A percentile compares a stretch with the other conserved stretches of the same genome.
Evolutionary conservation across 2,113 vertebrate species (phyloP).

Genomic region (Acanthochromis polyacanthus): DNA sequence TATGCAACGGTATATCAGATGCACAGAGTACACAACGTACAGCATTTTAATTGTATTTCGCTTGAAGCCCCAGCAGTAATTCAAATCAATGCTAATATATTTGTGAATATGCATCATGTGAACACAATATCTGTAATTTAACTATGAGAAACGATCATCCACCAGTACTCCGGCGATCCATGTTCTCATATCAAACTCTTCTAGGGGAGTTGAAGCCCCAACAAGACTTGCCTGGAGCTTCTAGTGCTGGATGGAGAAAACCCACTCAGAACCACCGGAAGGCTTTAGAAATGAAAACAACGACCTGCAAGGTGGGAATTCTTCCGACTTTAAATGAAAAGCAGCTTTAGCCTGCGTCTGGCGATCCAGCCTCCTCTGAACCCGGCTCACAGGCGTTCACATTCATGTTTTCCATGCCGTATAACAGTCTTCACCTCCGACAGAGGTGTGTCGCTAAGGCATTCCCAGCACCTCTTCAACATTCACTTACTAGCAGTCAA

Average conservation of each 20-base stretch:
- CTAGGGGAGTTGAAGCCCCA: not conserved
- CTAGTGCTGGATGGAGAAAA: not conserved
- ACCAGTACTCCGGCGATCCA: not conserved
- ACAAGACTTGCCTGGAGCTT: no score
- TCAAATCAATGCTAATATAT: conserved; percentile 22
- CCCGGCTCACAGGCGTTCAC: conserved; percentile 62
- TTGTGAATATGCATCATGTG: not conserved
- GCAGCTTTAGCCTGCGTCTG: conserved; percentile 42
- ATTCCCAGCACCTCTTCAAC: conserved; percentile 49
- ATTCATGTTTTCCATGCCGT: conserved; percentile 65
- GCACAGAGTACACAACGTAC: not conserved
- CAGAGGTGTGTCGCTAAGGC: conserved; percentile 53
- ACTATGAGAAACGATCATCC: not conserved
- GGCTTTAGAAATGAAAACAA: not conserved
- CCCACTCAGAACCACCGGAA: not conserved
- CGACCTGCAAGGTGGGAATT: conserved; percentile 8
- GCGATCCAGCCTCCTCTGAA: conserved; percentile 18
- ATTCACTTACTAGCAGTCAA: conserved; percentile 57
- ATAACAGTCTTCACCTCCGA: conserved; percentile 58
- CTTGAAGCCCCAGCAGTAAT: not conserved
- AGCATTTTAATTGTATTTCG: not conserved
- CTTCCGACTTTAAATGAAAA: conserved; percentile 24
- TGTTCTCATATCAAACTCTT: not conserved
- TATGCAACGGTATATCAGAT: no score
- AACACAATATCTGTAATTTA: not conserved